Base-by-base conservation (phyloP, 2,888 invertebrate species). In the Sarcophaga carnaria region DNA sequence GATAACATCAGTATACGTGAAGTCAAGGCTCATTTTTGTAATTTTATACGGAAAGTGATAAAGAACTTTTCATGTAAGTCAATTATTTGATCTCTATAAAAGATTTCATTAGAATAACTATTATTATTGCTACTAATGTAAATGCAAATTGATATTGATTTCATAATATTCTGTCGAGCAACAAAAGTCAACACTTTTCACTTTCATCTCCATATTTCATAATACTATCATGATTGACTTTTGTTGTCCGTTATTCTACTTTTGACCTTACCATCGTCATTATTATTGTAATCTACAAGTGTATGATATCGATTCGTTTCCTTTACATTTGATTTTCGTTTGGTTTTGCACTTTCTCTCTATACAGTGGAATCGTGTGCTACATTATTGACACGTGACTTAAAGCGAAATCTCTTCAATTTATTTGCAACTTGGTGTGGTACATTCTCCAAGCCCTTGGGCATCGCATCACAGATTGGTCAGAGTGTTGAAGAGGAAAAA, bases 391-490 rank as follows among this genome's bases (percentile, higher is more conserved):
- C 98, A 91, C 95, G 97, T 88, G 98, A 98, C 90, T 94, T 98
- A 70, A 95, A 98, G 76, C 96, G 97, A 89, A 97, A 96, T 92
- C 94, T 99, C 86, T 99, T 99, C 94, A 96, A 96, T 89, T 94
- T 99, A 88, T 99, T 99, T 94, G 97, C 98, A 54, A 96, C 96
- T 67, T 99, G 99, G 99, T 97, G 98, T 91, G 99, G 98, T 2
- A 96, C 96, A 87, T 97, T 98, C 91, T 97, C 97, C 0, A 95
- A 96, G 89, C 96, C 96, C 54, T 94, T 96, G n/a, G 94, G 95
- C 66, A 90, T 95, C 83, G 89, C 90, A 72, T 86, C 93, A 93
- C 88, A 94, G 94, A 90, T 93, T 86, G 92, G 93, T n/a, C 92
- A 91, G 84, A 92, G 91, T 5, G 94, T 94, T 71, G 93, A 94